Evolutionary conservation across 2,888 invertebrate species (phyloP).

Genomic region (Fabriciana adippe): DNA sequence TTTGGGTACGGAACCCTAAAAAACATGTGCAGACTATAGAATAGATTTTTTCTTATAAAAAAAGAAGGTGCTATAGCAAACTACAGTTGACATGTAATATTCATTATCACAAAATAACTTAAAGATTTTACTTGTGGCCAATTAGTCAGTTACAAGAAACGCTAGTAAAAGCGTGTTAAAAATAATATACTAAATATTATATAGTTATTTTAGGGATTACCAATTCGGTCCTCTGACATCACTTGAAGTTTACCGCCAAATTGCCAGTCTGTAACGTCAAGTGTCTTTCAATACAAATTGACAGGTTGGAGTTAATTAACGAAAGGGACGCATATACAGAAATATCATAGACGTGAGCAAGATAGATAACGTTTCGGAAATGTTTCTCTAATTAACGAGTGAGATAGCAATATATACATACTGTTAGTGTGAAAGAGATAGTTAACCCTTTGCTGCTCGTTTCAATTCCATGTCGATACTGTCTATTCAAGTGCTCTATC

Average conservation of each 20-base stretch:
- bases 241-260: slow-evolving; percentile 59
- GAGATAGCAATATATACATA: slow-evolving; percentile 8
- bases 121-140: too few species aligned
- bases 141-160: too few species aligned
- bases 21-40: too few species aligned
- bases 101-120: too few species aligned
- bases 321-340: slow-evolving; percentile 18
- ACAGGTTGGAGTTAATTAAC: slow-evolving; percentile 48
- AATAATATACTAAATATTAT: background rate
- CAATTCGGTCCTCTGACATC: slow-evolving; percentile 17
- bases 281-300: slow-evolving; percentile 65
- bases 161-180: background rate
- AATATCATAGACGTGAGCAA: slow-evolving; percentile 53
- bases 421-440: slow-evolving; percentile 11
- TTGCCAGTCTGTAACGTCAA: slow-evolving; percentile 69
- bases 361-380: slow-evolving; percentile 37
- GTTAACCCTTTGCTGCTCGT: slow-evolving; percentile 11
- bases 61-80: too few species aligned
- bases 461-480: slow-evolving; percentile 28
- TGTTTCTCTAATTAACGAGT: slow-evolving; percentile 25
- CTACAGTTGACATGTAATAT: too few species aligned
- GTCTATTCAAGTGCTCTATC: slow-evolving; percentile 21
- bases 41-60: too few species aligned
- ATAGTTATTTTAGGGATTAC: slow-evolving; percentile 15
- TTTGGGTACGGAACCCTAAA: too few species aligned